Evolutionary conservation across 2,113 vertebrate species (phyloP), one percentile per base, ranked within the genome.

Genomic region (Arvicanthis niloticus): DNA sequence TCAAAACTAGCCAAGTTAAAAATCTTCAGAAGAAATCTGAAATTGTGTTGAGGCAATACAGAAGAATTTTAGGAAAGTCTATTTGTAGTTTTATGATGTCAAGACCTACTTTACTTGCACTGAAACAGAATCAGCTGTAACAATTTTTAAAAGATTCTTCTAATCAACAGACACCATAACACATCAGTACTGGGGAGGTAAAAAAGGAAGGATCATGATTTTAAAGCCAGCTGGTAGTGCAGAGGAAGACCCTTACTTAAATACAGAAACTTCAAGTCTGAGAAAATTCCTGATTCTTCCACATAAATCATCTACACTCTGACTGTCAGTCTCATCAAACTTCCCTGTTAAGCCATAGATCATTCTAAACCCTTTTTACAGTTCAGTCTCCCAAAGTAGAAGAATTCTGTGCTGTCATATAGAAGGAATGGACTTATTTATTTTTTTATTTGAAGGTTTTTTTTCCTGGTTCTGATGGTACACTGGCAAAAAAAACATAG

Each of bases 61-160:
- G 67, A 75, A 62, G 29, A 93, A 77, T 92, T 89, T 90, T 51
- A 56, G 56, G 21, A 97, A 88, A 87, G 77, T 29, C 7, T 90
- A 82, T 84, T 88, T 26, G 73, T 82, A 77, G 37, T 21, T 15
- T 68, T 31, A 60, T 68, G 13, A 15, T 70, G 16, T 31, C 37
- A 37, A 72, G 70, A 45, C 6, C 31, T 89, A 88, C 21, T n/a
- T 93, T 68, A 75, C 37, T 93, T 84, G 62, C 7, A 87, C 22
- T 72, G 45, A 67, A 65, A 91, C 90, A 91, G 29, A 93, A 88
- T 88, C 37, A 81, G 58, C 67, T 88, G 56, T 11, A 91, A 68
- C 24, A 65, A 73, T 78, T 11, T 48, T 81, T 34, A 87, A 48
- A 0, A 68, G 10, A 51, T 37, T 3, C 31, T 21, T 68, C 13